Evolutionary conservation across 2,797 vertebrate genomes (phyloP).

Genomic region (Ispidina lecontei): DNA sequence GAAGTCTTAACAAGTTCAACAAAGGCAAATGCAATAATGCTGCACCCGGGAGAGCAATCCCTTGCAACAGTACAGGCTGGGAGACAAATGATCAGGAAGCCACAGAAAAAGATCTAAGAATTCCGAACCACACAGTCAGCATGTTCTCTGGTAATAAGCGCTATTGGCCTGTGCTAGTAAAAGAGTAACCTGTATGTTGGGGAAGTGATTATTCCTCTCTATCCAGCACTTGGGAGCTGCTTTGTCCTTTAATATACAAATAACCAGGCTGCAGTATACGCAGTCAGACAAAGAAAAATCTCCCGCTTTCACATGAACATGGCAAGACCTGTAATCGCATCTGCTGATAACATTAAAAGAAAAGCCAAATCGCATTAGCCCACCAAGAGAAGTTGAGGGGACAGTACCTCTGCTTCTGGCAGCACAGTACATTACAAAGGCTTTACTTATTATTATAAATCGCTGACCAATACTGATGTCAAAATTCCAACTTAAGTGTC

Average conservation of each 20-base stretch:
- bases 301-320: not conserved
- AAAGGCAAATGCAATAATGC: not conserved
- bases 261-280: not conserved
- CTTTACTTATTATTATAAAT: not conserved
- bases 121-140: rapidly evolving
- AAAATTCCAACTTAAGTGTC: not conserved
- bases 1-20: not conserved
- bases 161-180: not conserved
- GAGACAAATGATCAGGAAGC: not conserved
- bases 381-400: not conserved
- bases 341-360: not conserved
- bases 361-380: not conserved
- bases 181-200: not conserved
- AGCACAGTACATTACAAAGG: not conserved
- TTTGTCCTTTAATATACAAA: not conserved
- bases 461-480: not conserved
- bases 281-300: not conserved
- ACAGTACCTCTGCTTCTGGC: not conserved
- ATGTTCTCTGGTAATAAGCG: not conserved
- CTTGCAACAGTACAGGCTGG: not conserved
- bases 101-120: not conserved
- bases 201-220: not conserved
- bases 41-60: not conserved
- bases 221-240: not conserved
- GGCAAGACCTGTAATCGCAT: not conserved